phyloP scores from a whole-genome alignment of 1,140 invertebrate species.

The Hyposmocoma kahamanoa region DNA sequence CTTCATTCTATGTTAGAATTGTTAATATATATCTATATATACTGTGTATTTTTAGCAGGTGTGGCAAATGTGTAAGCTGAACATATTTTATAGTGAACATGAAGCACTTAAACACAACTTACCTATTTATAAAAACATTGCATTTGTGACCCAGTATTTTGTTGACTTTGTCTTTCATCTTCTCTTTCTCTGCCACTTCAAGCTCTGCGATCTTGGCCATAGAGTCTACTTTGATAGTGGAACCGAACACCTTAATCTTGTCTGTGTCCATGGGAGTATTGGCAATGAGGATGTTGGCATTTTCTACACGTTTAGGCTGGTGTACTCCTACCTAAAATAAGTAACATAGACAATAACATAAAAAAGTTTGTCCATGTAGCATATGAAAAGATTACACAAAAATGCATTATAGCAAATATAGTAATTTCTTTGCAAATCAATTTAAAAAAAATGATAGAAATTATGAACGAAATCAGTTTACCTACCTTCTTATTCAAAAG shows the following conservation, averaged over 20 bases:
- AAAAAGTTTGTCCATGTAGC: too few species aligned
- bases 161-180: constrained; percentile 99
- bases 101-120: constrained; percentile 19
- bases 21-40: too few species aligned
- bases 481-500: constrained; percentile 94
- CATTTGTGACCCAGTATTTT: constrained; percentile 97
- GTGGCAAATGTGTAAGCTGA: too few species aligned
- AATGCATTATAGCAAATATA: too few species aligned
- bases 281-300: constrained; percentile 97
- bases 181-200: constrained; percentile 98
- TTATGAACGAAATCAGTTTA: too few species aligned
- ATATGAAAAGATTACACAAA: too few species aligned
- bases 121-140: constrained; percentile 99
- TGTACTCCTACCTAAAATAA: constrained; percentile 75
- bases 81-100: too few species aligned
- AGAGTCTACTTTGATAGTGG: constrained; percentile 97
- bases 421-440: too few species aligned
- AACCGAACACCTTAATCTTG: constrained; percentile 99
- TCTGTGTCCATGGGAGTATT: constrained; percentile 99
- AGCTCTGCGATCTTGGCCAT: constrained; percentile 98
- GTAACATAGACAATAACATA: constrained; percentile 7
- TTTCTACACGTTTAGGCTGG: constrained; percentile 93
- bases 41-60: too few species aligned
- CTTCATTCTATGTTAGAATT: too few species aligned
- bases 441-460: neutral